These are phyloP conservation scores for Urechis unicinctus DNA, from an alignment of 2,888 invertebrate genomes.

Conservation along the genomic window DNA sequence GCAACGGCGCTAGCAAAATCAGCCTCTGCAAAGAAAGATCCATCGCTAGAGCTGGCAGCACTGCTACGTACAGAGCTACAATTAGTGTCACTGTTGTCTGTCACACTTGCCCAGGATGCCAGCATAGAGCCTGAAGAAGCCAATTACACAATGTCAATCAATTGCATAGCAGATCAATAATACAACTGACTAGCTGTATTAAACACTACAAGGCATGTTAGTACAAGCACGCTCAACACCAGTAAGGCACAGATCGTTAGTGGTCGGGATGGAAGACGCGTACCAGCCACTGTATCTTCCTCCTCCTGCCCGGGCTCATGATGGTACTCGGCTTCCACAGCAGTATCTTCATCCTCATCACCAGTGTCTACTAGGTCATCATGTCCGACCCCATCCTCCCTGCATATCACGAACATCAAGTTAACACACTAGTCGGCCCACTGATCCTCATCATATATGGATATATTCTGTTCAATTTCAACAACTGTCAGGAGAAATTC, in stretches of 20 bases:
- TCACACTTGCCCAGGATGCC: conserved; percentile 35
- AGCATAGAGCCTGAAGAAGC: conserved; percentile 26
- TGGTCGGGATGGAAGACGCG: not conserved
- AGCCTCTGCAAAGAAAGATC: conserved; percentile 49
- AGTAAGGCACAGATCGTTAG: not conserved
- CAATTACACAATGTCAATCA: not conserved
- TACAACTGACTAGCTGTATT: not conserved
- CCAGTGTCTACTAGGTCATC: no score
- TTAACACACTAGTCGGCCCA: not conserved
- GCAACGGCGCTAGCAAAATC: conserved; percentile 52
- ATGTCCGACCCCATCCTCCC: no score
- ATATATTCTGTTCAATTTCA: not conserved
- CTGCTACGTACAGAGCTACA: conserved; percentile 25
- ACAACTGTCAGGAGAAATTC: no score
- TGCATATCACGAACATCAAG: no score
- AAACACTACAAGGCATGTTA: not conserved
- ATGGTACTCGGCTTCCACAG: no score
- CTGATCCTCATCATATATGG: not conserved
- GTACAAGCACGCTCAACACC: not conserved
- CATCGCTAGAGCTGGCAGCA: conserved; percentile 46
- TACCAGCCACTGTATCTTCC: not conserved
- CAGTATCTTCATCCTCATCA: not conserved
- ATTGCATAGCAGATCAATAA: not conserved
- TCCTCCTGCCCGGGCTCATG: no score
- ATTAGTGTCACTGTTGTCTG: conserved; percentile 31